phyloP scores from a whole-genome alignment of 2,113 vertebrate genomes.

The Gopherus evgoodei region DNA sequence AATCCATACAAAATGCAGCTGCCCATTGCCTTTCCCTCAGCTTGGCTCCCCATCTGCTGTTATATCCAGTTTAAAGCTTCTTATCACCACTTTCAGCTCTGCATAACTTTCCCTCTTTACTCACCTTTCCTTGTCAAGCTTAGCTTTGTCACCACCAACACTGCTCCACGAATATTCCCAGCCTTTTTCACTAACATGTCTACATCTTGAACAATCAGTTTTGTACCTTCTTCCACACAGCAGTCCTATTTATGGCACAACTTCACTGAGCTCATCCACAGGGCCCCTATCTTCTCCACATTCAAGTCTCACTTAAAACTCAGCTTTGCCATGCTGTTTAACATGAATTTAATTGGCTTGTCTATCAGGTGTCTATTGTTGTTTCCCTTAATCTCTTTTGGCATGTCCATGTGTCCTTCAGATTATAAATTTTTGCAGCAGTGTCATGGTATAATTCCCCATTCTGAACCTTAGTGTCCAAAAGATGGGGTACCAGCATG shows the following conservation, averaged over 20 bases:
- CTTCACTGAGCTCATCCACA: not conserved
- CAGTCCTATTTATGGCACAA: not conserved
- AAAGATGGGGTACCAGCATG: no score
- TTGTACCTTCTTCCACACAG: not conserved
- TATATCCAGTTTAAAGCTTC: not conserved
- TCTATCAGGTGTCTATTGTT: not conserved
- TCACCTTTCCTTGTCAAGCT: not conserved
- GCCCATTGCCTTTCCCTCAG: not conserved
- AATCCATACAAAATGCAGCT: constrained; percentile 9
- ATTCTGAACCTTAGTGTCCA: no score
- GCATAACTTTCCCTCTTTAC: not conserved
- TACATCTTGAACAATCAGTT: not conserved
- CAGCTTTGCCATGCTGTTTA: constrained; percentile 13
- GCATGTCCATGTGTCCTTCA: constrained; percentile 43
- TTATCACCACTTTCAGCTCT: not conserved
- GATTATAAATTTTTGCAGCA: not conserved
- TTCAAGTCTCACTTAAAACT: constrained; percentile 21
- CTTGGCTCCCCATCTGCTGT: not conserved
- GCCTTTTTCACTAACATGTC: not conserved
- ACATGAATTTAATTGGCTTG: not conserved
- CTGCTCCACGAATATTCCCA: not conserved
- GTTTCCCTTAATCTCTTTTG: constrained; percentile 18
- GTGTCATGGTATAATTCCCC: no score
- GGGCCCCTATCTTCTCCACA: not conserved
- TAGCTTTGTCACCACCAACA: not conserved